Evolutionary conservation across 2,113 vertebrate species (phyloP).

Genomic region (Python bivittatus): DNA sequence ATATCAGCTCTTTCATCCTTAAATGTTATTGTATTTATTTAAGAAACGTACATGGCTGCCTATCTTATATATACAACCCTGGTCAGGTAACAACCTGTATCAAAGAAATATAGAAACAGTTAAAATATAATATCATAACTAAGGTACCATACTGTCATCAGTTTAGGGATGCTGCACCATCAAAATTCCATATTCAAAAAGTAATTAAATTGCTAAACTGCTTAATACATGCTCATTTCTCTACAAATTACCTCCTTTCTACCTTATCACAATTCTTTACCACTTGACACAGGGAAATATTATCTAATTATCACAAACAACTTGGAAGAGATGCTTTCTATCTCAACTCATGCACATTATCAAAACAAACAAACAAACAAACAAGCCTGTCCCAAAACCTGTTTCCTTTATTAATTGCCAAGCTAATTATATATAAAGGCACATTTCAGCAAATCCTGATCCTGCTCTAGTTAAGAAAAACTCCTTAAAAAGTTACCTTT

Average conservation of each 20-base stretch:
- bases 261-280: background rate
- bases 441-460: background rate
- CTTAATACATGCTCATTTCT: background rate
- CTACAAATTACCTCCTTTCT: background rate
- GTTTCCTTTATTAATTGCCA: background rate
- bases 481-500: background rate
- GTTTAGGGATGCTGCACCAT: background rate
- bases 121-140: background rate
- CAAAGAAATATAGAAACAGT: background rate
- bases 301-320: background rate
- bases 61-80: background rate
- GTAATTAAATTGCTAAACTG: background rate
- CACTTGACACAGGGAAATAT: background rate
- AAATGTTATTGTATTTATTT: background rate
- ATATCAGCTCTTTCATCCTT: background rate
- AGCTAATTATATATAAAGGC: background rate
- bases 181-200: background rate
- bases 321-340: background rate
- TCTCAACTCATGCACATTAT: background rate
- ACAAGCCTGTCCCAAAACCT: background rate
- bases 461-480: background rate
- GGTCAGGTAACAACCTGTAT: background rate
- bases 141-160: background rate
- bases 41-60: background rate
- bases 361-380: background rate